Percentiles rank a stretch among this genome's conserved stretches.
Evolutionary conservation across 1,140 invertebrate species (phyloP).

Genomic region (Luehdorfia chinensis): DNA sequence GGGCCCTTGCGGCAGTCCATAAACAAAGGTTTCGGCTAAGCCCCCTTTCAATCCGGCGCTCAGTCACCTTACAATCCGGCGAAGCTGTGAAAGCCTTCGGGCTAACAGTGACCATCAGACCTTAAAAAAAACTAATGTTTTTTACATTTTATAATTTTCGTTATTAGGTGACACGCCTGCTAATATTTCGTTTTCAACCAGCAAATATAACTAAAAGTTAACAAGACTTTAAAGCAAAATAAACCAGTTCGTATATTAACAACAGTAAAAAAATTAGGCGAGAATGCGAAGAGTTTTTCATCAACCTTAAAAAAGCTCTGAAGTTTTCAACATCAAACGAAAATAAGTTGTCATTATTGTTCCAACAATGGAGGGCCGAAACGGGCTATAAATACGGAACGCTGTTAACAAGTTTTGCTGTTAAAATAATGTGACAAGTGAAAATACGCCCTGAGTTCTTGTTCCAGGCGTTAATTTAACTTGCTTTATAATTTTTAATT

Average conservation of each 20-base stretch:
- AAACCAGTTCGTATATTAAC: neutral
- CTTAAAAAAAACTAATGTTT: too few relatives aligned
- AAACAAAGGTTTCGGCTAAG: too few relatives aligned
- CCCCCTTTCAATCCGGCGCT: too few relatives aligned
- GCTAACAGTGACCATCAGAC: too few relatives aligned
- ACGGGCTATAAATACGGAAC: slow-evolving; percentile 1
- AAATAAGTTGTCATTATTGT: neutral
- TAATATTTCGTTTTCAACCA: too few relatives aligned
- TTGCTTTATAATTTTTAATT: neutral
- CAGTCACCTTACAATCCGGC: too few relatives aligned
- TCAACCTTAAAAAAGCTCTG: neutral
- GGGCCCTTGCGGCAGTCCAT: too few relatives aligned
- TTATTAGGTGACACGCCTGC: too few relatives aligned
- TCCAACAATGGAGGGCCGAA: neutral
- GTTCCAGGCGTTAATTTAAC: slow-evolving; percentile 6
- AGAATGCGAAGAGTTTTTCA: slow-evolving; percentile 1
- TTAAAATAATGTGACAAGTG: slow-evolving; percentile 14
- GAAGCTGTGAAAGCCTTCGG: too few relatives aligned
- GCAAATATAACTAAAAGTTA: too few relatives aligned
- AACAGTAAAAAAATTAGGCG: neutral
- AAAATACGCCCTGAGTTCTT: slow-evolving; percentile 4
- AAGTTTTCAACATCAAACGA: slow-evolving; percentile 5
- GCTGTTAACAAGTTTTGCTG: slow-evolving; percentile 10
- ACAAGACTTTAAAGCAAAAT: too few relatives aligned
- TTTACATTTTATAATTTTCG: too few relatives aligned